These are phyloP conservation scores for Ostrea edulis DNA, from an alignment of 1,140 invertebrate species.

Conservation along the genomic window DNA sequence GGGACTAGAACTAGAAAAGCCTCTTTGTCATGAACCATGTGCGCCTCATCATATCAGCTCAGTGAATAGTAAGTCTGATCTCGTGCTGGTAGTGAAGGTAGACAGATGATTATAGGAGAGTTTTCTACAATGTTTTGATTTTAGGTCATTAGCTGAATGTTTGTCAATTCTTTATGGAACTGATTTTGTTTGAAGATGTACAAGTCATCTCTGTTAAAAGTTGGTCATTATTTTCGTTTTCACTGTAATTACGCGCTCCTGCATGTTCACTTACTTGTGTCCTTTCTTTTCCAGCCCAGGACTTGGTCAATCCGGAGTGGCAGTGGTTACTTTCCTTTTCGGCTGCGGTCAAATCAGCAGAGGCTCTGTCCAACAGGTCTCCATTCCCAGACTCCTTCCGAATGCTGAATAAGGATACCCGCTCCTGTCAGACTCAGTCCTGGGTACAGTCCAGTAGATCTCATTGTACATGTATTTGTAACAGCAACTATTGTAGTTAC, in stretches of 20 bases:
- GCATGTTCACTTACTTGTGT: too few relatives aligned
- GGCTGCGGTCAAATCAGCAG: slow-evolving; percentile 81
- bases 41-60: slow-evolving; percentile 74
- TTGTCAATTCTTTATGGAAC: background rate
- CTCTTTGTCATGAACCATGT: slow-evolving; percentile 81
- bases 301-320: slow-evolving; percentile 81
- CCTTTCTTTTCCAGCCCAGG: slow-evolving; percentile 48
- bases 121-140: background rate
- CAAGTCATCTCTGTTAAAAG: too few relatives aligned
- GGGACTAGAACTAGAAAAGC: slow-evolving; percentile 82
- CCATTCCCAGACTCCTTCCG: slow-evolving; percentile 80
- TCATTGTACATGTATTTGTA: background rate
- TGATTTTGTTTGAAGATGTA: too few relatives aligned
- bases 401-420: slow-evolving; percentile 61
- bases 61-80: slow-evolving; percentile 54
- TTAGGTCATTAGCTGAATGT: background rate
- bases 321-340: slow-evolving; percentile 84
- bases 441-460: background rate
- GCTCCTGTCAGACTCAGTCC: slow-evolving; percentile 16
- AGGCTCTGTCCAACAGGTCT: slow-evolving; percentile 81
- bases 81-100: background rate
- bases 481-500: too few relatives aligned
- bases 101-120: background rate
- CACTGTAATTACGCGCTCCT: too few relatives aligned
- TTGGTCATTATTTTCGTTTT: too few relatives aligned